These are phyloP conservation scores for Bembecia ichneumoniformis DNA, from an alignment of 2,888 invertebrate genomes.

Conservation along the genomic window DNA sequence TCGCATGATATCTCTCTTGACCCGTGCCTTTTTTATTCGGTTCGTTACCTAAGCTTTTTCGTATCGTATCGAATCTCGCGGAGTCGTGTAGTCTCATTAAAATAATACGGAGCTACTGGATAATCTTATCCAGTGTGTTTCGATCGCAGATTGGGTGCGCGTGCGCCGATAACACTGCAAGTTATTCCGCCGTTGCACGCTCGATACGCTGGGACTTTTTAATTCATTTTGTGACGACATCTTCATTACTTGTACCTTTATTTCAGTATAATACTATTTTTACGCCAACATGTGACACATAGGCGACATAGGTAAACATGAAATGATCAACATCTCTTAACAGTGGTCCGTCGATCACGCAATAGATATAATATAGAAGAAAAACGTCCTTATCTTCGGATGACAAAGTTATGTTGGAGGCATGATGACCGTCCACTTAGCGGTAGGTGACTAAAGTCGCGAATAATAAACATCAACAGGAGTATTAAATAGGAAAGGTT, in stretches of 20 bases:
- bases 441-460: too few species aligned
- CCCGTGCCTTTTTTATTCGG: constrained; percentile 59
- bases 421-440: too few species aligned
- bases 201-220: constrained; percentile 60
- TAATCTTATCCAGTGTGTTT: constrained; percentile 71
- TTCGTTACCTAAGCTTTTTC: constrained; percentile 66
- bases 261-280: constrained; percentile 8
- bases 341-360: constrained; percentile 2
- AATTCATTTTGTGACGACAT: constrained; percentile 59
- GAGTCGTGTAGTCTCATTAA: constrained; percentile 73
- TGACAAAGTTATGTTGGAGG: too few species aligned
- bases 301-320: constrained; percentile 3
- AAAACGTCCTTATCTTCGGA: too few species aligned
- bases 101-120: constrained; percentile 72
- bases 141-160: constrained; percentile 71
- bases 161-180: constrained; percentile 65
- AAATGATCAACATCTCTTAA: constrained; percentile 8
- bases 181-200: constrained; percentile 65
- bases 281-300: constrained; percentile 3
- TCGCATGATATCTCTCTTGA: constrained; percentile 64
- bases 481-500: too few species aligned
- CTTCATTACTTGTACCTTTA: constrained; percentile 61
- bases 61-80: constrained; percentile 64
- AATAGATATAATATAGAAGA: too few species aligned
- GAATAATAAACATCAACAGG: too few species aligned